phyloP scores from a whole-genome alignment of 2,113 vertebrate genomes.

The Neolamprologus sp. region DNA sequence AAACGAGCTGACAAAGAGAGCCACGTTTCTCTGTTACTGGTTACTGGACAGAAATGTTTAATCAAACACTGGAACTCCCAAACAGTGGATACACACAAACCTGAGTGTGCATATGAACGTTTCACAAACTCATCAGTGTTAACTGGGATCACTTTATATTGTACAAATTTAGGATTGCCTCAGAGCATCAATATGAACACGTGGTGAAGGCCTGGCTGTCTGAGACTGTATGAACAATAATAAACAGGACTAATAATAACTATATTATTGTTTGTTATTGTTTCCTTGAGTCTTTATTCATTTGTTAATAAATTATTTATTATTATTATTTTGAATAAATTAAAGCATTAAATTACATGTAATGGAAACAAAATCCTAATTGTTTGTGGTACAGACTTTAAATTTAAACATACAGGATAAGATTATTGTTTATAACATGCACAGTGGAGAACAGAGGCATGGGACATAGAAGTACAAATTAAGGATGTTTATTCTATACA shows the following conservation, averaged over 20 bases:
- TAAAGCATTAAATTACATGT: not conserved
- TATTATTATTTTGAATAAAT: not conserved
- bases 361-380: not conserved
- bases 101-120: not conserved
- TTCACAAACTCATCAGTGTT: not conserved
- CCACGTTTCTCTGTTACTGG: not conserved
- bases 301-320: not conserved
- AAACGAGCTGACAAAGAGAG: not conserved
- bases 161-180: not conserved
- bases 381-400: not conserved
- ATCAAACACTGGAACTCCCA: not conserved
- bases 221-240: fast-evolving
- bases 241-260: not conserved
- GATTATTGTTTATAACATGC: not conserved
- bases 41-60: not conserved
- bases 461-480: not conserved
- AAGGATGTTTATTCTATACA: not conserved
- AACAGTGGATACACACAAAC: not conserved
- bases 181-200: fast-evolving
- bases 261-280: not conserved
- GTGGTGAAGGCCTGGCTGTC: not conserved
- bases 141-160: not conserved
- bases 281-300: not conserved
- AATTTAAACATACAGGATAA: not conserved
- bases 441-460: not conserved